Evolutionary conservation across 2,113 vertebrate species (phyloP), one percentile per base, ranked within the genome.

Genomic region (Tretioscincus oriximinensis): DNA sequence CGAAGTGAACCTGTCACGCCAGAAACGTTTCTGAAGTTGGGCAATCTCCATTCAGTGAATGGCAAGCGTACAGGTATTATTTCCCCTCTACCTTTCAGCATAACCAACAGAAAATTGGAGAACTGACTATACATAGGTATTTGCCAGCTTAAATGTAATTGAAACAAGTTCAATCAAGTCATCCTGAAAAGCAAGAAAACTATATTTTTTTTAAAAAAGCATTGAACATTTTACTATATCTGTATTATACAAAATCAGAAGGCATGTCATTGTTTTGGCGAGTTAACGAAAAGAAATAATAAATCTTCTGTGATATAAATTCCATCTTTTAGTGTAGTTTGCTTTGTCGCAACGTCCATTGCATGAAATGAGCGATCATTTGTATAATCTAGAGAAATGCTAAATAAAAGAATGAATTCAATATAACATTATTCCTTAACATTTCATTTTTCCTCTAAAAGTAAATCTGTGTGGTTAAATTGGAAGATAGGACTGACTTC

Each of bases 71-170:
- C 88, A 87, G 93, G 81, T 91, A 93, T 91, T 93, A 91, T 95
- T 95, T 95, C 94, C 92, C 90, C 88, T 90, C 89, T 87, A 89
- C 85, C 78, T 94, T 95, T 92, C 92, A 93, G 93, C 87, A 88
- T 86, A 88, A 49, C 67, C 83, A 85, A 84, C 41, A 88, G 85
- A 91, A 91, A 93, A 90, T 90, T 89, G 89, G 87, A 92, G 86
- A 90, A 92, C 88, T 85, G 47, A 47, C 78, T 80, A 84, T 84
- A 92, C 73, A 90, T 86, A 93, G 89, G 88, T 88, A 93, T 67
- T 85, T 93, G 91, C 91, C 91, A 95, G 89, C 35, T 90, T 82
- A 91, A 93, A 92, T 77, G 82, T 89, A 91, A 88, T 78, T 73
- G 83, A 92, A 86, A 83, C 81, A 86, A 91, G 87, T 92, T 93